A percentile compares a stretch with the other conserved stretches of the same genome.
These are phyloP conservation scores for Pyrochroa serraticornis DNA, from an alignment of 2,888 invertebrate species.

Conservation along the genomic window DNA sequence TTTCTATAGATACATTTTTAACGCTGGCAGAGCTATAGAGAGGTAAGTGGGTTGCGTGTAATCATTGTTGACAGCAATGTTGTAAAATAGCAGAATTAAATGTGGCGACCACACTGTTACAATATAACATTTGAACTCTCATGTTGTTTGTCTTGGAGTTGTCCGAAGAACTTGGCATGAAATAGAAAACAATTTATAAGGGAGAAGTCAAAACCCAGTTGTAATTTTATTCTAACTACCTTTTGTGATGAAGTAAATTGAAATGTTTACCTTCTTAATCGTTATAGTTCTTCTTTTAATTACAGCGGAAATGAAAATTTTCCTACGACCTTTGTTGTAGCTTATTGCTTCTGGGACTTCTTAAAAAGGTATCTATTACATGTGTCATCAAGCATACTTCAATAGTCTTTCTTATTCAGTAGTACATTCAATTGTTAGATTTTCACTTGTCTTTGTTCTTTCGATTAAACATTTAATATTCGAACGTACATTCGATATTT, in stretches of 20 bases:
- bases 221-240: too few species aligned
- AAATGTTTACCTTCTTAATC: too few species aligned
- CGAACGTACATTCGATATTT: not conserved
- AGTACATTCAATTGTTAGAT: too few species aligned
- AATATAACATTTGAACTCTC: constrained; percentile 11
- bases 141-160: constrained; percentile 13
- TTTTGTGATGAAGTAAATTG: not conserved
- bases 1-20: constrained; percentile 42
- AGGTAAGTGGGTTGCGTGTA: constrained; percentile 42
- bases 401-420: too few species aligned
- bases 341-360: not conserved
- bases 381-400: too few species aligned
- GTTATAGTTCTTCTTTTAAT: too few species aligned
- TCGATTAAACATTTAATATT: not conserved
- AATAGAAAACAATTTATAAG: constrained; percentile 27
- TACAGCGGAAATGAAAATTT: not conserved
- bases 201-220: not conserved
- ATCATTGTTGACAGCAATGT: constrained; percentile 8
- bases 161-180: constrained; percentile 7
- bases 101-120: too few species aligned
- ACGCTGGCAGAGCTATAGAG: constrained; percentile 33
- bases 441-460: not conserved
- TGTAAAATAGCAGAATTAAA: too few species aligned
- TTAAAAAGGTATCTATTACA: too few species aligned
- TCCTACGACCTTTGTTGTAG: not conserved